These are phyloP conservation scores for Craterocephalus amniculus DNA, from an alignment of 2,797 vertebrate genomes.

Conservation along the genomic window DNA sequence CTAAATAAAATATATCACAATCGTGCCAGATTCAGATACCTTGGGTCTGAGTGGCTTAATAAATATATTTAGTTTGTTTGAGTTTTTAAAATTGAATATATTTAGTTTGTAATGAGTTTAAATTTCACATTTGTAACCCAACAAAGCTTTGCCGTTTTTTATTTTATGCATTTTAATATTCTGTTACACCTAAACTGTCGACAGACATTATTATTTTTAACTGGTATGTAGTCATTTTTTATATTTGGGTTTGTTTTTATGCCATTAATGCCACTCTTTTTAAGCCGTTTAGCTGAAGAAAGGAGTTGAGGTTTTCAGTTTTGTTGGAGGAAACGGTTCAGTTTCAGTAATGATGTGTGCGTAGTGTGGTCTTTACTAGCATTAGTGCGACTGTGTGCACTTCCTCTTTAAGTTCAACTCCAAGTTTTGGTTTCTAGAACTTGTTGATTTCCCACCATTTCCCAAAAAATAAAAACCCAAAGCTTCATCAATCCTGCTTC, in stretches of 20 bases:
- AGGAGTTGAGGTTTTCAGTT: neutral
- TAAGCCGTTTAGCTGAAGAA: neutral
- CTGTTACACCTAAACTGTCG: too few species aligned
- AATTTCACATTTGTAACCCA: too few species aligned
- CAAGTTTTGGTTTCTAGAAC: conserved; percentile 9
- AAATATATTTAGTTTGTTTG: too few species aligned
- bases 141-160: too few species aligned
- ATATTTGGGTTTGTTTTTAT: neutral
- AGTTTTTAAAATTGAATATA: too few species aligned
- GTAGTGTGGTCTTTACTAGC: conserved; percentile 5
- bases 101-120: too few species aligned
- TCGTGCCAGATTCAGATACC: too few species aligned
- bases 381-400: conserved; percentile 26
- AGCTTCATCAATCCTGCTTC: neutral
- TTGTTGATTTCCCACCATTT: neutral
- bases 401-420: conserved; percentile 29
- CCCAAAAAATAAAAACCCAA: neutral
- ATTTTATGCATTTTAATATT: too few species aligned
- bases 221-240: neutral
- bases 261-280: neutral
- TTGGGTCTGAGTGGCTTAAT: too few species aligned
- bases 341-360: conserved; percentile 11
- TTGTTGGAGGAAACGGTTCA: conserved; percentile 10
- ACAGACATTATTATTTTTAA: neutral
- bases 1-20: neutral